phyloP scores from a whole-genome alignment of 2,113 vertebrate species.

The Anarhynchus alexandrinus region DNA sequence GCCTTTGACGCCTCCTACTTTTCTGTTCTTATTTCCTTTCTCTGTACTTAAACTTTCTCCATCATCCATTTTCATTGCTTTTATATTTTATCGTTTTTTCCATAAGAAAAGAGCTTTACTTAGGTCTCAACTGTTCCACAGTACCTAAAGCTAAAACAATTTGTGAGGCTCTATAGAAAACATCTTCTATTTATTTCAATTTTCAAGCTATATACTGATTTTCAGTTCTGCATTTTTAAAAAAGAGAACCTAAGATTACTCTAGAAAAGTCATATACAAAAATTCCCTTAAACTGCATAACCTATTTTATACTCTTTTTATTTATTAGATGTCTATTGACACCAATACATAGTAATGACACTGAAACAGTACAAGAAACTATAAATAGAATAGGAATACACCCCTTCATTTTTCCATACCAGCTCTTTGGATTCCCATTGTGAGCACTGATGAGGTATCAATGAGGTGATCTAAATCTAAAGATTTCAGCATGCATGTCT shows the following conservation, averaged over 20 bases:
- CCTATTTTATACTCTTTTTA: neutral
- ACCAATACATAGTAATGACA: neutral
- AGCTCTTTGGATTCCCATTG: neutral
- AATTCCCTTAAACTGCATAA: neutral
- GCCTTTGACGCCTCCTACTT: neutral
- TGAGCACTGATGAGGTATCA: neutral
- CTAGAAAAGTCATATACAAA: neutral
- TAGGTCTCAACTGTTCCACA: too few species aligned
- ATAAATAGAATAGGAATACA: neutral
- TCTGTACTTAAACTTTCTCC: neutral
- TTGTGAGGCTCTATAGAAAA: neutral
- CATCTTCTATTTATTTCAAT: neutral
- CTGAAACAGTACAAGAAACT: neutral
- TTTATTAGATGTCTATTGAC: neutral
- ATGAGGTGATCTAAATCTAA: neutral
- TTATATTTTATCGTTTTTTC: neutral
- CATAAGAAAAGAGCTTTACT: neutral
- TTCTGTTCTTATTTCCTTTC: neutral
- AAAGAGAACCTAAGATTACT: neutral
- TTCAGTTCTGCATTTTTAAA: neutral
- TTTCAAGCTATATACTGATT: neutral
- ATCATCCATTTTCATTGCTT: neutral
- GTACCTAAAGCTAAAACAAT: neutral
- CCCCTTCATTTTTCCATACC: neutral
- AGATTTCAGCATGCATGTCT: neutral